Conservation (phyloP, 2,888 invertebrate species). For the Cheilosia scutellata region DNA sequence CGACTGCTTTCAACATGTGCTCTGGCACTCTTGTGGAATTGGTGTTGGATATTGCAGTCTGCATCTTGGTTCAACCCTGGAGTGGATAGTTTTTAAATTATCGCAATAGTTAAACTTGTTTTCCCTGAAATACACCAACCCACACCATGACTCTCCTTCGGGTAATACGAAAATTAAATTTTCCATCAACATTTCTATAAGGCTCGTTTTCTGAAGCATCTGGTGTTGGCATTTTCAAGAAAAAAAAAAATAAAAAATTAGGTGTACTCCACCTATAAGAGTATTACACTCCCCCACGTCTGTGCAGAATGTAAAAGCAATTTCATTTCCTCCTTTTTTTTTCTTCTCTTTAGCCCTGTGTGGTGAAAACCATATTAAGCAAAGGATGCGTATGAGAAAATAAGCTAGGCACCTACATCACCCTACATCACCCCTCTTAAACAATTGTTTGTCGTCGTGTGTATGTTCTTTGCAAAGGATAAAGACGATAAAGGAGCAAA, state of each 20-base stretch:
- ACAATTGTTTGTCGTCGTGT: constrained; percentile 52
- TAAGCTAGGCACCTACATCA: constrained; percentile 18
- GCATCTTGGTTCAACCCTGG: constrained; percentile 28
- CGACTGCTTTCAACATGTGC: constrained; percentile 64
- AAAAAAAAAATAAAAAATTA: constrained; percentile 9
- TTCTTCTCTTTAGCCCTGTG: constrained; percentile 28
- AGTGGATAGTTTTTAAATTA: constrained; percentile 60
- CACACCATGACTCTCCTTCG: background rate
- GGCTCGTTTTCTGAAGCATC: constrained; percentile 35
- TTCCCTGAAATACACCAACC: constrained; percentile 10
- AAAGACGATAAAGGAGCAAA: constrained; percentile 67
- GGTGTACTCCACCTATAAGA: constrained; percentile 5
- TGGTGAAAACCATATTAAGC: constrained; percentile 51
- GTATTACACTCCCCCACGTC: constrained; percentile 4
- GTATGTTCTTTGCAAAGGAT: constrained; percentile 62
- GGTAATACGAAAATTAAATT: constrained; percentile 69
- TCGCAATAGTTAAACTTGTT: constrained; percentile 59
- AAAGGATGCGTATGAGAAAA: constrained; percentile 33
- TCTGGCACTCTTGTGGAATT: constrained; percentile 53
- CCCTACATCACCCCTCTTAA: constrained; percentile 21
- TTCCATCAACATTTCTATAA: constrained; percentile 46
- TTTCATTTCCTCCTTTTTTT: constrained; percentile 28
- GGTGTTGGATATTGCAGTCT: constrained; percentile 55
- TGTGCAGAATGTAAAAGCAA: constrained; percentile 43
- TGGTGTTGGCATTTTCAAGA: constrained; percentile 50